Percentiles rank a stretch among this genome's conserved stretches.
Conservation (phyloP, 2,888 invertebrate genomes). For the Nasonia oneida region DNA sequence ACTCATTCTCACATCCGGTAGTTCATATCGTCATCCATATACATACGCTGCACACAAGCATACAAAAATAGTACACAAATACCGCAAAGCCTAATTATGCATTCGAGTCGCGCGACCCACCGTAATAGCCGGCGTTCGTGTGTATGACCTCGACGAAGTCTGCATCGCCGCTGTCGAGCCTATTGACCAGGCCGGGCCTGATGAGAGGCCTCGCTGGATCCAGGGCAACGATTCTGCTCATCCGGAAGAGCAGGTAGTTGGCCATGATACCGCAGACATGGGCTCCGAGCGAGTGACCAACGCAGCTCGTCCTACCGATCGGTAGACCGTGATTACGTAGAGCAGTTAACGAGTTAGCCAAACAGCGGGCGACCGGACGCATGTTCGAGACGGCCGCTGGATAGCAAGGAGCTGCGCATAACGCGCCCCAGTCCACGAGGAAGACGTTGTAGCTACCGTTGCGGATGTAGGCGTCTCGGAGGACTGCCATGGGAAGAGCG, state of each 20-base stretch:
- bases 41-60: background rate
- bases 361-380: constrained; percentile 86
- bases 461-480: constrained; percentile 87
- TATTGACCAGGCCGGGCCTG: constrained; percentile 83
- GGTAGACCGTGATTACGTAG: constrained; percentile 85
- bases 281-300: constrained; percentile 89
- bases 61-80: background rate
- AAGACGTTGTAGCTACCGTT: constrained; percentile 89
- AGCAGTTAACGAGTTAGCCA: constrained; percentile 83
- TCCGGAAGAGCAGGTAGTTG: constrained; percentile 86
- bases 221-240: constrained; percentile 87
- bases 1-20: background rate
- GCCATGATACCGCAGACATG: constrained; percentile 89
- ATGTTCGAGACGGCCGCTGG: constrained; percentile 89
- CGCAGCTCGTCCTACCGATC: constrained; percentile 85
- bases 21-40: background rate
- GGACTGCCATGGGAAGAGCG: constrained; percentile 85
- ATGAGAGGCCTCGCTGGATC: constrained; percentile 89
- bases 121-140: constrained; percentile 90
- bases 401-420: constrained; percentile 86
- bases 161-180: constrained; percentile 87
- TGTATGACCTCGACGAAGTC: constrained; percentile 89
- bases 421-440: constrained; percentile 88
- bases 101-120: constrained; percentile 70
- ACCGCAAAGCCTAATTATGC: background rate